phyloP scores from a whole-genome alignment of 2,797 vertebrate genomes.

The Threskiornis aethiopicus region DNA sequence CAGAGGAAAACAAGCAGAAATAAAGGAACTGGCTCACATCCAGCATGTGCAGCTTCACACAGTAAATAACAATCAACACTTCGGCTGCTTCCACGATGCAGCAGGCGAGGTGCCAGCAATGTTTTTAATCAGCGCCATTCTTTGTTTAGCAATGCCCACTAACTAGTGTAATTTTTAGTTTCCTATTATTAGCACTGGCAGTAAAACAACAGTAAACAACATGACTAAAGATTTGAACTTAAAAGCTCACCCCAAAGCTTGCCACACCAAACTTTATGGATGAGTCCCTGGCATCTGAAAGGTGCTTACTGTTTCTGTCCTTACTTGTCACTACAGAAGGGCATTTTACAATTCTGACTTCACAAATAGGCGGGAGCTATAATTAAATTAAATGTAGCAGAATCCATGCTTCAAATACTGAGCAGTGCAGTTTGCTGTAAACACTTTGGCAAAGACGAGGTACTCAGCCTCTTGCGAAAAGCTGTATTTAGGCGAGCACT shows the following conservation, averaged over 20 bases:
- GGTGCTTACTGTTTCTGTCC: not conserved
- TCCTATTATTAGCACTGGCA: not conserved
- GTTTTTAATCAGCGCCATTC: not conserved
- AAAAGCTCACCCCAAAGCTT: not conserved
- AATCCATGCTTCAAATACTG: not conserved
- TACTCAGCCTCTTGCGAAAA: not conserved
- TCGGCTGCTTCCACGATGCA: not conserved
- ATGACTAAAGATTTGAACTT: not conserved
- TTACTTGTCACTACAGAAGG: not conserved
- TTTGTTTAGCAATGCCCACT: not conserved
- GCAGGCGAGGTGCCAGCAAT: not conserved
- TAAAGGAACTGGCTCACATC: constrained; percentile 5
- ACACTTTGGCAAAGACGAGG: not conserved
- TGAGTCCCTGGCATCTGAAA: not conserved
- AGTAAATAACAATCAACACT: constrained; percentile 51
- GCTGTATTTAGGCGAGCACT: not conserved
- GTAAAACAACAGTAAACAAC: constrained; percentile 21
- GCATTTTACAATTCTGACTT: not conserved
- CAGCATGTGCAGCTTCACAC: constrained; percentile 5
- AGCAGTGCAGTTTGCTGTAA: not conserved
- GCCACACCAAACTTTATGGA: not conserved
- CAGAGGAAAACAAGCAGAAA: constrained; percentile 1
- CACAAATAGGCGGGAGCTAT: not conserved
- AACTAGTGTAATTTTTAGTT: not conserved
- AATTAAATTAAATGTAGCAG: constrained; percentile 24